Conservation (phyloP, 2,888 invertebrate genomes). For the Panorpa germanica region DNA sequence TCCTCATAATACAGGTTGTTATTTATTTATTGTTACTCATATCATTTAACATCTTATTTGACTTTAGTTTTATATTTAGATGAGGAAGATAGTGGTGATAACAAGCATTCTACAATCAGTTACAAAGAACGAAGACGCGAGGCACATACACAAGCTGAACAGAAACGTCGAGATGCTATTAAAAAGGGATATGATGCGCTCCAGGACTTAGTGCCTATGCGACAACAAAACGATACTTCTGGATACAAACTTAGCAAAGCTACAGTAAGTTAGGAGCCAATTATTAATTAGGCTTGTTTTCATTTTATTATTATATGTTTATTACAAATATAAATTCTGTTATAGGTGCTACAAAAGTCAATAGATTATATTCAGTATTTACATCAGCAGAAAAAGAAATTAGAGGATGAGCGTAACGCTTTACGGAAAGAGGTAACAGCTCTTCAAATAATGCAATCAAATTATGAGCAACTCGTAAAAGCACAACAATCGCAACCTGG, state of each 20-base stretch:
- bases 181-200: slow-evolving; percentile 92
- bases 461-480: slow-evolving; percentile 92
- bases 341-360: slow-evolving; percentile 70
- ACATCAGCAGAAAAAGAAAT: slow-evolving; percentile 77
- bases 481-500: slow-evolving; percentile 86
- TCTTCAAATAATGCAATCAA: slow-evolving; percentile 81
- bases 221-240: slow-evolving; percentile 79
- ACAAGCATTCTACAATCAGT: slow-evolving; percentile 44
- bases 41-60: slow-evolving; percentile 9
- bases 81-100: slow-evolving; percentile 39
- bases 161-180: slow-evolving; percentile 90
- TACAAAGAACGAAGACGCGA: slow-evolving; percentile 88
- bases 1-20: slow-evolving; percentile 56
- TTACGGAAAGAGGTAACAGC: slow-evolving; percentile 85
- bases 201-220: slow-evolving; percentile 83
- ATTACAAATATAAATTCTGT: slow-evolving; percentile 3
- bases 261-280: slow-evolving; percentile 33
- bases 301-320: slow-evolving; percentile 11
- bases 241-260: slow-evolving; percentile 94
- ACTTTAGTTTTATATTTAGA: slow-evolving; percentile 29
- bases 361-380: slow-evolving; percentile 87
- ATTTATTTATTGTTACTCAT: slow-evolving; percentile 8
- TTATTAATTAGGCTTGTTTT: slow-evolving; percentile 6
- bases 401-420: slow-evolving; percentile 85
- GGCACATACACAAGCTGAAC: slow-evolving; percentile 92